A percentile compares a stretch with the other conserved stretches of the same genome.
Evolutionary conservation across 2,113 vertebrate species (phyloP).

Genomic region (Orthonyx spaldingii): DNA sequence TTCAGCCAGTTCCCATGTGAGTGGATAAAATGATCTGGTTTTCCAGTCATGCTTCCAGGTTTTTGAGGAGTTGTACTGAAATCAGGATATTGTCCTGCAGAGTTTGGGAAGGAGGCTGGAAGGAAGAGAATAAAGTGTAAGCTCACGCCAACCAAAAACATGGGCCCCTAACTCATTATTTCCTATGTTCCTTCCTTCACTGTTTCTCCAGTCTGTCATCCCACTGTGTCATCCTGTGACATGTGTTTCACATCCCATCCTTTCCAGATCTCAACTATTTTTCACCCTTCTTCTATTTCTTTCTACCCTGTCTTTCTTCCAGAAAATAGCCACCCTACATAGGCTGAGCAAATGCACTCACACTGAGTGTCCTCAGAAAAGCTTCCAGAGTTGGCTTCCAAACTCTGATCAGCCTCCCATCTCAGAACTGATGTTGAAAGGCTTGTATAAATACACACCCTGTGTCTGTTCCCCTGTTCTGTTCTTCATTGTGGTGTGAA

Average conservation of each 20-base stretch:
- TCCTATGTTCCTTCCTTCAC: conserved; percentile 21
- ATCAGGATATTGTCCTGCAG: conserved; percentile 59
- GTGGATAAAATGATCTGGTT: conserved; percentile 61
- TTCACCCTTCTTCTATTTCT: conserved; percentile 4
- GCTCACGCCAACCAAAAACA: not conserved
- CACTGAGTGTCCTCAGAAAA: conserved; percentile 22
- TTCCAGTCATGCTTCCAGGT: conserved; percentile 60
- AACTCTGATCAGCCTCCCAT: not conserved
- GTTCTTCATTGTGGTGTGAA: conserved; percentile 7
- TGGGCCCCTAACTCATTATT: conserved; percentile 43
- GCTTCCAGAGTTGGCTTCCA: conserved; percentile 16
- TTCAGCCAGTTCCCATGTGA: conserved; percentile 64
- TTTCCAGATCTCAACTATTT: conserved; percentile 22
- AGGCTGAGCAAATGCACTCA: not conserved
- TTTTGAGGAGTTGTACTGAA: conserved; percentile 57
- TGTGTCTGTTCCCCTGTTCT: not conserved
- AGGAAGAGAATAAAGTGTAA: conserved; percentile 41
- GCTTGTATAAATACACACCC: conserved; percentile 1
- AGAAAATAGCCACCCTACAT: conserved; percentile 14
- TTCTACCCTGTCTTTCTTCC: not conserved
- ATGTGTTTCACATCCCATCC: conserved; percentile 29
- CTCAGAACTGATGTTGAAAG: conserved; percentile 22
- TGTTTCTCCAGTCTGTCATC: conserved; percentile 6
- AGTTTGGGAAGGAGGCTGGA: conserved; percentile 49
- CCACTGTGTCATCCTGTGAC: conserved; percentile 15